Evolutionary conservation across 2,888 invertebrate species (phyloP), one percentile per base, ranked within the genome.

Genomic region (Dynastes tityus): DNA sequence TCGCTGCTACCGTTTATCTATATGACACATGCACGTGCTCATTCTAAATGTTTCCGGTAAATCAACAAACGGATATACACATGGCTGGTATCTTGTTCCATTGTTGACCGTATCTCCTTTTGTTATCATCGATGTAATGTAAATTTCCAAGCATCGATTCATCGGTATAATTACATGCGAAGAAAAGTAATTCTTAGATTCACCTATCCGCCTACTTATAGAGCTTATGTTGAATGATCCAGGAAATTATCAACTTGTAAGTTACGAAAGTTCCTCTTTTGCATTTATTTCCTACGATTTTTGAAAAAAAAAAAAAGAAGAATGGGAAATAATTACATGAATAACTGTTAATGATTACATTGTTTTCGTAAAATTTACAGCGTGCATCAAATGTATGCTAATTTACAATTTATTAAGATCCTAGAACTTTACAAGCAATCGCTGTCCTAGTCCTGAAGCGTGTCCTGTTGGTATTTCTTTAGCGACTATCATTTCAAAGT

Each of bases 1-100:
- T n/a, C 22, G n/a, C 55, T 55, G 22, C 55, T 22, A 55, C 9
- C 55, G 22, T 8, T 5, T 55, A 55, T 55, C 55, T 55, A 2
- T 45, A 22, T 55, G 55, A 55, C 63, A 63, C 63, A 63, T 63
- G 32, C 63, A 63, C 63, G 63, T 63, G 63, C 63, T 63, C 63
- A 63, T 63, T 63, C 63, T 63, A 63, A 29, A 63, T 37, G 71
- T 71, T 71, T 71, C 71, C 71, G 71, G 71, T 71, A 55, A 55
- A 55, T 53, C 32, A 27, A 71, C 55, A 55, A 53, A 53, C 71
- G 71, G 71, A 71, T 55, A 53, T 55, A 71, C 71, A 55, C 53
- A 55, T 71, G 71, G 37, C 29, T 71, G 71, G n/a, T 71, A 71
- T 71, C 55, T 55, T 32, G 29, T 71, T 37, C 49, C 71, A 71